Conservation (phyloP, 2,113 vertebrate species). For the Falcunculus frontatus region DNA sequence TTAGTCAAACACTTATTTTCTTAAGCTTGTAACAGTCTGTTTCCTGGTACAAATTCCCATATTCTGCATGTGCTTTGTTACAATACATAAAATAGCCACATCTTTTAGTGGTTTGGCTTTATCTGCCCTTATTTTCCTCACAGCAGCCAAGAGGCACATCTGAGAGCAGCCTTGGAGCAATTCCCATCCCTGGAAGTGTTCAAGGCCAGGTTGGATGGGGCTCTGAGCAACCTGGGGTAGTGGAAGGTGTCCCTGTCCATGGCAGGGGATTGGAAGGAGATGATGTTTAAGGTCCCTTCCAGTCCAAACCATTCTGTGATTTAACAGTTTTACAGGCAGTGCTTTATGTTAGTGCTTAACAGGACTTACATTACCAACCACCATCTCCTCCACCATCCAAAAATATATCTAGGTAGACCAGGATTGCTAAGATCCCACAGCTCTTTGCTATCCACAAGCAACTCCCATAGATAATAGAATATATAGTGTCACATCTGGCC, state of each 20-base stretch:
- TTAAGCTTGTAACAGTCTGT: not conserved
- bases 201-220: not conserved
- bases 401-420: not conserved
- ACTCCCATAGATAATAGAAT: not conserved
- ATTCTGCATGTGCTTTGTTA: not conserved
- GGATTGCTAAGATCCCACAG: not conserved
- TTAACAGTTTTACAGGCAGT: not conserved
- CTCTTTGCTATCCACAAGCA: not conserved
- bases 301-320: not conserved
- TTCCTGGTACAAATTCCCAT: not conserved
- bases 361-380: not conserved
- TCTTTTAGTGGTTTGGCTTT: not conserved
- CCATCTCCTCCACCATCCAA: not conserved
- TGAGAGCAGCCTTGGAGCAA: not conserved
- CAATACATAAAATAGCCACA: not conserved
- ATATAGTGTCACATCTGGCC: fast-evolving
- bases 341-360: not conserved
- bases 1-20: not conserved
- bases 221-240: not conserved
- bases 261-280: not conserved
- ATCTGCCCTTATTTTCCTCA: not conserved
- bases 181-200: not conserved
- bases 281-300: not conserved
- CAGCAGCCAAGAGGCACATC: not conserved
- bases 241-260: not conserved